A percentile compares a stretch with the other conserved stretches of the same genome.
Conservation (phyloP, 2,797 vertebrate genomes). For the Pangasius djambal region DNA sequence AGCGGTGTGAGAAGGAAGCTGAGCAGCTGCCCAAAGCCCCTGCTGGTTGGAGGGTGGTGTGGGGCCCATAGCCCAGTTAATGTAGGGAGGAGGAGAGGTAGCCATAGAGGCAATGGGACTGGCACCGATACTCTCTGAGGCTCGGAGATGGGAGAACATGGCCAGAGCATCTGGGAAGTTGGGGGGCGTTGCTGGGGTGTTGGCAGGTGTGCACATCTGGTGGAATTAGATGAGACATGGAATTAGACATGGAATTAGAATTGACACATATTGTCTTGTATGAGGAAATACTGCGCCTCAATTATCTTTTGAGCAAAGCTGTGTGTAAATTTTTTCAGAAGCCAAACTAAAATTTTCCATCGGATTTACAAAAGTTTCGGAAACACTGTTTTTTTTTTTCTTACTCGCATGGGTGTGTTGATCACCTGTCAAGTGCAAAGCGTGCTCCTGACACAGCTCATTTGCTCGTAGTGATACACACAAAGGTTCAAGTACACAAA, state of each 20-base stretch:
- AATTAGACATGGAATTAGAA: neutral
- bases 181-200: slow-evolving; percentile 85
- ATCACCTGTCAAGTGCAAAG: neutral
- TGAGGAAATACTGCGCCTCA: neutral
- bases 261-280: neutral
- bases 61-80: slow-evolving; percentile 63
- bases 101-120: slow-evolving; percentile 77
- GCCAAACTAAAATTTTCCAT: neutral
- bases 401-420: neutral
- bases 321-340: neutral
- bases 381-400: neutral
- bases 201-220: slow-evolving; percentile 87
- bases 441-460: neutral
- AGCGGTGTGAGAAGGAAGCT: slow-evolving; percentile 59
- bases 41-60: slow-evolving; percentile 68
- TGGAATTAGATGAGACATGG: neutral
- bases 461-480: neutral
- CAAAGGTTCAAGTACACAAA: neutral
- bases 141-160: slow-evolving; percentile 86
- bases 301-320: neutral
- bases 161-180: slow-evolving; percentile 85
- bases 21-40: slow-evolving; percentile 74
- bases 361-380: neutral
- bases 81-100: slow-evolving; percentile 70
- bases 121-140: slow-evolving; percentile 81